Percentiles rank a stretch among this genome's conserved stretches.
Evolutionary conservation across 2,113 vertebrate species (phyloP).

Genomic region (Thunnus thynnus): DNA sequence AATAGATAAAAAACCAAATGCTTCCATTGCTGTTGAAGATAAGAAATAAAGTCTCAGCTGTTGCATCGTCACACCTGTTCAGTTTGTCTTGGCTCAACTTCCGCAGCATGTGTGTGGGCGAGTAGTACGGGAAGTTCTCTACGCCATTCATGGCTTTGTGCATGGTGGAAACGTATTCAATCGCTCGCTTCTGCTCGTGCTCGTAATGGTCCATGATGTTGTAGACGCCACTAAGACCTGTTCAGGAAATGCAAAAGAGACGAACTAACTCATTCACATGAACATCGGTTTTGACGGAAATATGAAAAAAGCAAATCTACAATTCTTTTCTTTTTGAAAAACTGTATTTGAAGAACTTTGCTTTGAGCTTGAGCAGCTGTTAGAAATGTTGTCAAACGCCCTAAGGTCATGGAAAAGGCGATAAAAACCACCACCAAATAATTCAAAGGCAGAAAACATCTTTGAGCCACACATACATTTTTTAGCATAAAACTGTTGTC

Average conservation of each 20-base stretch:
- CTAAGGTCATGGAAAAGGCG: background rate
- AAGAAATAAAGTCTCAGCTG: background rate
- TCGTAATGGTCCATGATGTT: constrained; percentile 84
- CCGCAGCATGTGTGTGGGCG: constrained; percentile 74
- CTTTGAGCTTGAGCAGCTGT: too few species aligned
- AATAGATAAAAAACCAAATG: too few species aligned
- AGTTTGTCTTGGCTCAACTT: constrained; percentile 74
- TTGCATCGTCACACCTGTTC: constrained; percentile 61
- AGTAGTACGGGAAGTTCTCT: constrained; percentile 83
- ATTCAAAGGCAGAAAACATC: background rate
- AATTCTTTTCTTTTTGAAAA: background rate
- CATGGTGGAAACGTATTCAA: constrained; percentile 85
- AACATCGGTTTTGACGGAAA: background rate
- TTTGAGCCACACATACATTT: background rate
- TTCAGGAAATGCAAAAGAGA: background rate
- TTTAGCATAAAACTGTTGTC: background rate
- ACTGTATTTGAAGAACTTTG: background rate
- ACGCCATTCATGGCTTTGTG: constrained; percentile 84
- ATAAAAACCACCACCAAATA: background rate
- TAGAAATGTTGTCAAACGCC: too few species aligned
- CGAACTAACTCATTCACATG: background rate
- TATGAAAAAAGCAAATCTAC: background rate
- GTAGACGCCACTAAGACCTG: constrained; percentile 85
- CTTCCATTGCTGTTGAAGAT: too few species aligned
- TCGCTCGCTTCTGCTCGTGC: constrained; percentile 78